A percentile compares a stretch with the other conserved stretches of the same genome.
These are phyloP conservation scores for Dicyrtoma fusca DNA, from an alignment of 2,888 invertebrate genomes.

Conservation along the genomic window DNA sequence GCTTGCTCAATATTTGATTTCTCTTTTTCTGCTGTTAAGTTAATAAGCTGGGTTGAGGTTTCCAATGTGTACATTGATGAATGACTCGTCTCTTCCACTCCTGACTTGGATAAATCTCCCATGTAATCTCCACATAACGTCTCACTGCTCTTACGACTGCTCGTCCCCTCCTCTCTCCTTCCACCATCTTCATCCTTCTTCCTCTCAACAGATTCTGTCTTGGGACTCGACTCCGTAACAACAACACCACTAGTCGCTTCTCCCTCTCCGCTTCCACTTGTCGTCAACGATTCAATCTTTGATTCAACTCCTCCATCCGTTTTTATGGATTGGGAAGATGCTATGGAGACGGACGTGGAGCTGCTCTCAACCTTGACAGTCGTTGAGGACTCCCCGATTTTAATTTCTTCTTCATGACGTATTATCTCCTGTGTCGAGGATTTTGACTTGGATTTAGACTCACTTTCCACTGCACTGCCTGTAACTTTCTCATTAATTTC, in stretches of 20 bases:
- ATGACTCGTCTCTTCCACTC: constrained; percentile 20
- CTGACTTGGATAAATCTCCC: constrained; percentile 2
- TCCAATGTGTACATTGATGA: constrained; percentile 14
- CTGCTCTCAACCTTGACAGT: no score
- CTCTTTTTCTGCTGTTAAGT: constrained; percentile 7
- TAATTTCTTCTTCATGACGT: no score
- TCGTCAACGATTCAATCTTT: not conserved
- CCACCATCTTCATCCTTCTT: constrained; percentile 24
- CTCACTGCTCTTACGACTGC: not conserved
- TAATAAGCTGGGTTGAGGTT: constrained; percentile 2
- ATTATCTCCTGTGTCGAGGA: no score
- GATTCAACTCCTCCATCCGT: no score
- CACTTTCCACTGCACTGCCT: no score
- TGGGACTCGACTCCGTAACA: not conserved
- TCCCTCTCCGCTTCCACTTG: not conserved
- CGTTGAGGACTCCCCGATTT: no score
- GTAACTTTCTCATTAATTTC: no score
- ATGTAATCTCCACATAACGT: not conserved
- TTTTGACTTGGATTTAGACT: no score
- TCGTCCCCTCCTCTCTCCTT: not conserved
- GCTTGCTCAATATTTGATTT: constrained; percentile 28
- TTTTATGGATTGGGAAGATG: no score
- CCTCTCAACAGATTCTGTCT: constrained; percentile 17
- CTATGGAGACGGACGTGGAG: no score
- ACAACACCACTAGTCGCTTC: not conserved